Conservation (phyloP, 2,888 invertebrate genomes). For the Lasioglossum zephyrum region DNA sequence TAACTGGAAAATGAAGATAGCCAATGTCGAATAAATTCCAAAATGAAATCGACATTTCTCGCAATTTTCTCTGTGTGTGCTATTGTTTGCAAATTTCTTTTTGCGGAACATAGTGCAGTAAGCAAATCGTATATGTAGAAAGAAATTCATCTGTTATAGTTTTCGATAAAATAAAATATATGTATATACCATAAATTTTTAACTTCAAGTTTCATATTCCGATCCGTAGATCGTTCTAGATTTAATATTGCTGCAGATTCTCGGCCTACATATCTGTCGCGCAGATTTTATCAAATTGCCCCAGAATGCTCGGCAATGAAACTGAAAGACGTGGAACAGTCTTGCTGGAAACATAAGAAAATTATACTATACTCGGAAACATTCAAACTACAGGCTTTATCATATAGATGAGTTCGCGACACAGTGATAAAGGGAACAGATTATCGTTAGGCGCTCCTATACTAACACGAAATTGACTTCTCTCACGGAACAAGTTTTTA, state of each 20-base stretch:
- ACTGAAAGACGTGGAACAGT: not conserved
- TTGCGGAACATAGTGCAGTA: not conserved
- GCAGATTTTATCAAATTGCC: not conserved
- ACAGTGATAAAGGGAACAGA: constrained; percentile 10
- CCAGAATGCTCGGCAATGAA: not conserved
- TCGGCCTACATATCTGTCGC: not conserved
- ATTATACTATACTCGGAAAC: not conserved
- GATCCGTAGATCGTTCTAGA: not conserved
- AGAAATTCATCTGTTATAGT: not conserved
- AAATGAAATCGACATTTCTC: not conserved
- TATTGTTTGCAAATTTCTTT: not conserved
- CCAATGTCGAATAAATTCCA: not conserved
- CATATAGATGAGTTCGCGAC: not conserved
- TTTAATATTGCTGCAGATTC: not conserved
- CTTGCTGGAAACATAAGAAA: not conserved
- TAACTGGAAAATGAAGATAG: not conserved
- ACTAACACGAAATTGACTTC: constrained; percentile 7
- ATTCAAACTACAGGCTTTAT: not conserved
- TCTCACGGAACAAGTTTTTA: constrained; percentile 10
- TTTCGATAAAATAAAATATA: not conserved
- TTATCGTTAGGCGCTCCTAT: not conserved
- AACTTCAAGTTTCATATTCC: not conserved
- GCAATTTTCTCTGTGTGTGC: not conserved
- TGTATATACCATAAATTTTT: not conserved
- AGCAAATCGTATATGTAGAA: not conserved